phyloP scores from a whole-genome alignment of 2,113 vertebrate genomes.

The Lophius piscatorius region DNA sequence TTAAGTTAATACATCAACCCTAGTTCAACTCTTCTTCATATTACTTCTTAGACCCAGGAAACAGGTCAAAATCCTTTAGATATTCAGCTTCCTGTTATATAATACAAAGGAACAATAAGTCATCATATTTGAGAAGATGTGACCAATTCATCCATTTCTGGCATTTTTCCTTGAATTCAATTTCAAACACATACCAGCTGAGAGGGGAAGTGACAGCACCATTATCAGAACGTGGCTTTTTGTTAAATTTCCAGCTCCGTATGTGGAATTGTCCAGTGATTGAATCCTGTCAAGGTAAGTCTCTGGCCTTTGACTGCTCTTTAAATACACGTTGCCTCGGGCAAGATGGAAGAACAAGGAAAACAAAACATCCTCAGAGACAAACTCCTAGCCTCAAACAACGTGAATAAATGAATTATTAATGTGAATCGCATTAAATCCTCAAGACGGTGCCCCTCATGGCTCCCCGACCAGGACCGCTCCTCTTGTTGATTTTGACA shows the following conservation, averaged over 20 bases:
- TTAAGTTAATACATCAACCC: neutral
- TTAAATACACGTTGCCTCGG: slow-evolving; percentile 9
- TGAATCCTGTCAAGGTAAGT: neutral
- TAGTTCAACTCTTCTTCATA: no score
- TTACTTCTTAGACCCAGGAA: no score
- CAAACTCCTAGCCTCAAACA: slow-evolving; percentile 50
- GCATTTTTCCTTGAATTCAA: neutral
- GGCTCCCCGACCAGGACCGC: slow-evolving; percentile 40
- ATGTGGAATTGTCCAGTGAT: neutral
- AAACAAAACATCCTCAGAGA: slow-evolving; percentile 30
- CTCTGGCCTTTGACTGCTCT: slow-evolving; percentile 4
- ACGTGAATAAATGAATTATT: slow-evolving; percentile 62
- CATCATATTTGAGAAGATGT: neutral
- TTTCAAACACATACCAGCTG: slow-evolving; percentile 1
- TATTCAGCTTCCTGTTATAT: neutral
- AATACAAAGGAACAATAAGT: neutral
- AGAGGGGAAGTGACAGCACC: neutral
- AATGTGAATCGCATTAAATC: slow-evolving; percentile 56
- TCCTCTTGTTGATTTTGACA: slow-evolving; percentile 44
- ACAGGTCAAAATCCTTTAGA: neutral
- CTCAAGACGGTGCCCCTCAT: slow-evolving; percentile 50
- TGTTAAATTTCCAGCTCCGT: neutral
- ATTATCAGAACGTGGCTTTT: neutral
- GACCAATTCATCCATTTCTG: neutral
- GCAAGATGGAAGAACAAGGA: neutral